Base-by-base conservation (phyloP, 2,113 vertebrate species). In the Sinocyclocheilus anophthalmus region DNA sequence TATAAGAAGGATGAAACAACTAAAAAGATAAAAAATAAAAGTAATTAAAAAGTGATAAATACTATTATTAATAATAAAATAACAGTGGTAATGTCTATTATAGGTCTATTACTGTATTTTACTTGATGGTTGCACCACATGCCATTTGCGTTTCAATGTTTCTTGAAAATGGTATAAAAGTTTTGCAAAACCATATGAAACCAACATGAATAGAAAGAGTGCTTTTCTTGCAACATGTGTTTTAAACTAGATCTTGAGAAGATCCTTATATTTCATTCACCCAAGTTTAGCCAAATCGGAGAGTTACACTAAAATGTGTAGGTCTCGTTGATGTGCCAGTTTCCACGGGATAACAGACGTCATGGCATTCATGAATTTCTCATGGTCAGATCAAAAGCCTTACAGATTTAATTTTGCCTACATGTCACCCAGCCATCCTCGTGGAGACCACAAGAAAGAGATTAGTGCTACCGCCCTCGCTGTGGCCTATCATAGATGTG, bases 381-480 rank as follows among this genome's bases (percentile, higher is more conserved):
- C 87, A 84, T 84, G 81, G 76, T 30, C 81, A 72, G 61, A 59
- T 84, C 81, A 59, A 69, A 72, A 78, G 33, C n/a, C 86, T 69
- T 82, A 73, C 72, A 81, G 78, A 85, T 69, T 72, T 80, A 78
- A 53, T 84, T 61, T 89, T 84, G 55, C 0, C 0, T 76, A 65
- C 70, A 11, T 84, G 83, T 87, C 70, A 82, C 82, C 72, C 48
- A 77, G 84, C 83, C 82, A 39, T 59, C 90, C 93, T 90, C 85
- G 91, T 93, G 92, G 89, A 92, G 90, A 92, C 84, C 94, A 93
- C 94, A 92, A 93, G 92, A 85, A 92, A 93, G 87, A 91, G 93
- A 94, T 94, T 94, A 95, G 79, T 59, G 39, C 7, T 13, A 10
- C 33, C 16, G 85, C 88, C 75, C 80, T 67, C 30, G 48, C 76